Percentiles rank a stretch among this genome's conserved stretches.
Evolutionary conservation across 2,888 invertebrate genomes (phyloP).

Genomic region (Hirtodrosophila duncani): DNA sequence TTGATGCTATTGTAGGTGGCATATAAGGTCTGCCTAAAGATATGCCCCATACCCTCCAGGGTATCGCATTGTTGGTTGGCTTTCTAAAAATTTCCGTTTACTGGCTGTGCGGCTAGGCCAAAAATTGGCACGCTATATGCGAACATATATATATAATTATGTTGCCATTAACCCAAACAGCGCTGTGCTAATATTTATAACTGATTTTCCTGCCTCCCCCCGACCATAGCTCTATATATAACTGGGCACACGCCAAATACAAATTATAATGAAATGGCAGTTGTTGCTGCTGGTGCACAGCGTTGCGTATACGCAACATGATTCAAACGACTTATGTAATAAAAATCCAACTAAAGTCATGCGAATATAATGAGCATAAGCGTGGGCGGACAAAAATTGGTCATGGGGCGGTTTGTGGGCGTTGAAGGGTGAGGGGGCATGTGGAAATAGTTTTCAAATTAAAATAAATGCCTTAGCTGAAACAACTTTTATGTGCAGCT

Average conservation of each 20-base stretch:
- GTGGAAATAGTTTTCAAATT: slow-evolving; percentile 71
- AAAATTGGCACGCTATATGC: slow-evolving; percentile 14
- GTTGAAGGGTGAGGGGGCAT: slow-evolving; percentile 12
- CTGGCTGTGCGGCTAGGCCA: neutral
- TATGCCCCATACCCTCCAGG: no score
- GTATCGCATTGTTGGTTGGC: no score
- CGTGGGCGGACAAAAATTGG: slow-evolving; percentile 17
- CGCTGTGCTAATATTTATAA: slow-evolving; percentile 48
- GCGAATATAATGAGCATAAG: slow-evolving; percentile 65
- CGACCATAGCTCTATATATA: slow-evolving; percentile 1
- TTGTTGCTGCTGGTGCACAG: slow-evolving; percentile 20
- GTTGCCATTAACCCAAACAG: slow-evolving; percentile 50
- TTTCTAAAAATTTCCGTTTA: no score
- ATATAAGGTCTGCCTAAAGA: neutral
- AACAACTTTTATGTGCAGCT: slow-evolving; percentile 58
- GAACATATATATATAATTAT: no score
- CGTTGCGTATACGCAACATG: slow-evolving; percentile 64
- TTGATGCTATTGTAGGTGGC: slow-evolving; percentile 24
- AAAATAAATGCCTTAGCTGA: slow-evolving; percentile 68
- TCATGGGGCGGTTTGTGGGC: neutral
- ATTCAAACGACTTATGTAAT: slow-evolving; percentile 51
- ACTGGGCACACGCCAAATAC: slow-evolving; percentile 50
- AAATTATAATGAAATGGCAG: slow-evolving; percentile 57
- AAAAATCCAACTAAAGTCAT: slow-evolving; percentile 67
- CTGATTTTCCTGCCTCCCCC: slow-evolving; percentile 38